phyloP scores from a whole-genome alignment of 2,888 invertebrate species.

The Metallyticus violacea region DNA sequence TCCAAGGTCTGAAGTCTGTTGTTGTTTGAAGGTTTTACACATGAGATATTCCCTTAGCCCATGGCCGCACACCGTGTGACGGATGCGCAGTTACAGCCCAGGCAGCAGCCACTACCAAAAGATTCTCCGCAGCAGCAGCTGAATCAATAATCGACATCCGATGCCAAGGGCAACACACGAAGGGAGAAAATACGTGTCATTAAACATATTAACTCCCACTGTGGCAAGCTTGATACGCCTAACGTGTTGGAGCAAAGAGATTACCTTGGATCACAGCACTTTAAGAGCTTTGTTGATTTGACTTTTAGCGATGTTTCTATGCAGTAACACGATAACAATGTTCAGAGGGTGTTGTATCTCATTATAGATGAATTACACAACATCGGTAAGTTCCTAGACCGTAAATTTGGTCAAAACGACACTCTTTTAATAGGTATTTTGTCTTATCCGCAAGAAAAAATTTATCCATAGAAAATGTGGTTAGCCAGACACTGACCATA shows the following conservation, averaged over 20 bases:
- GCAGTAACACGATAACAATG: no score
- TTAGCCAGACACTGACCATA: no score
- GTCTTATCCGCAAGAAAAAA: no score
- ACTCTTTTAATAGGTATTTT: no score
- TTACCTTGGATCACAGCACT: not conserved
- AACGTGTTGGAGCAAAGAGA: not conserved
- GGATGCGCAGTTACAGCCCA: not conserved
- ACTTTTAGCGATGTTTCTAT: no score
- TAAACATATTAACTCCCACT: not conserved
- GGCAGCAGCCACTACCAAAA: no score
- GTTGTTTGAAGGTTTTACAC: constrained; percentile 7
- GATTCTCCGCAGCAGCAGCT: not conserved
- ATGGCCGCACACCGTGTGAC: not conserved
- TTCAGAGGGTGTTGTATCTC: no score
- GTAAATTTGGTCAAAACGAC: no score
- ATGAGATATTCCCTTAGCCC: not conserved
- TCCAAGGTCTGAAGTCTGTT: not conserved
- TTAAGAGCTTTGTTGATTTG: not conserved
- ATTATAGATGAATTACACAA: no score
- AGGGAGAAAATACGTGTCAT: not conserved
- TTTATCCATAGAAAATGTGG: no score
- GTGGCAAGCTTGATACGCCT: not conserved
- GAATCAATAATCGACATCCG: constrained; percentile 7
- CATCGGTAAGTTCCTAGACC: no score
- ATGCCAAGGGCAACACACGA: not conserved